These are phyloP conservation scores for rat (Rattus norvegicus) DNA, from an alignment of 2,113 vertebrate species.

Conservation along the genomic window GRCr8 NC_086031.1:40589001-40589500, in stretches of 20 bases:
- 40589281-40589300: no score
- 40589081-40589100: no score
- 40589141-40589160: no score
- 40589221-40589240: neutral
- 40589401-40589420: neutral
- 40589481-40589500: constrained; percentile 79
- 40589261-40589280: neutral
- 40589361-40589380: neutral
- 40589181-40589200: neutral
- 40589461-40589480: constrained; percentile 56
- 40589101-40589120: neutral
- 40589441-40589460: neutral
- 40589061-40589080: no score
- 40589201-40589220: neutral
- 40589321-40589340: neutral
- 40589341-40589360: neutral
- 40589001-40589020: no score
- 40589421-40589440: neutral
- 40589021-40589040: no score
- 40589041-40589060: no score
- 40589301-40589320: neutral
- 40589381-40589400: neutral
- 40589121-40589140: neutral
- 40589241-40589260: neutral
- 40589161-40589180: neutral